A percentile compares a stretch with the other conserved stretches of the same genome.
Evolutionary conservation across 2,113 vertebrate genomes (phyloP).

Genomic region (Notarius quadriscutis): DNA sequence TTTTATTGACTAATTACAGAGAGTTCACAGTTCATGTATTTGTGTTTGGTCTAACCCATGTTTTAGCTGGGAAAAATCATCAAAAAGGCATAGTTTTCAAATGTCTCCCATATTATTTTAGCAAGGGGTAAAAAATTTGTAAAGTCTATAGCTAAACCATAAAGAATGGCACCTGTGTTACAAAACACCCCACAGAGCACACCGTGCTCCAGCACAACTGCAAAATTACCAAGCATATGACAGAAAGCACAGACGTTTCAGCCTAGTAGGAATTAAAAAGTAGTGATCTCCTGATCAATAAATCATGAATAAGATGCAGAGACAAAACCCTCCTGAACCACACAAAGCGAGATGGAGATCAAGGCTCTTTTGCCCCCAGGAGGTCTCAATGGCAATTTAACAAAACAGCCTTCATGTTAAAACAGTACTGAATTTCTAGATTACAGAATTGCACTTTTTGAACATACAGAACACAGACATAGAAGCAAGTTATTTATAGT

Average conservation of each 20-base stretch:
- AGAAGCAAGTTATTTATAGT: too few species aligned
- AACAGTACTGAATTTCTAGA: too few species aligned
- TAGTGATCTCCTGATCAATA: conserved; percentile 3
- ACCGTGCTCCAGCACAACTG: neutral
- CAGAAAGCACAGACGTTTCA: neutral
- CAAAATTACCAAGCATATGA: neutral
- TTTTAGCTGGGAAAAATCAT: neutral
- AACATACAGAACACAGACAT: too few species aligned
- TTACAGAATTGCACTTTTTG: too few species aligned
- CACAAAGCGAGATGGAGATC: conserved; percentile 10
- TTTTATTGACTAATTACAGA: neutral
- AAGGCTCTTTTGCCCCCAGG: conserved; percentile 39
- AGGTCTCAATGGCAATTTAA: conserved; percentile 48
- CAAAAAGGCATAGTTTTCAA: neutral
- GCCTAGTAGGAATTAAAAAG: neutral
- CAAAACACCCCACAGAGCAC: neutral
- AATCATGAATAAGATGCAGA: neutral
- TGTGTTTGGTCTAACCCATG: neutral
- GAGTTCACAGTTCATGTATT: neutral
- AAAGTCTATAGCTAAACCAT: neutral
- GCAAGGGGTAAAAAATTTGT: neutral
- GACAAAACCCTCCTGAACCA: neutral
- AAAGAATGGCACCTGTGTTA: neutral
- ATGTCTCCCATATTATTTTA: neutral
- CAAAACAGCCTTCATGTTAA: too few species aligned